These are phyloP conservation scores for Zingel zingel DNA, from an alignment of 2,113 vertebrate genomes.

Conservation along the genomic window DNA sequence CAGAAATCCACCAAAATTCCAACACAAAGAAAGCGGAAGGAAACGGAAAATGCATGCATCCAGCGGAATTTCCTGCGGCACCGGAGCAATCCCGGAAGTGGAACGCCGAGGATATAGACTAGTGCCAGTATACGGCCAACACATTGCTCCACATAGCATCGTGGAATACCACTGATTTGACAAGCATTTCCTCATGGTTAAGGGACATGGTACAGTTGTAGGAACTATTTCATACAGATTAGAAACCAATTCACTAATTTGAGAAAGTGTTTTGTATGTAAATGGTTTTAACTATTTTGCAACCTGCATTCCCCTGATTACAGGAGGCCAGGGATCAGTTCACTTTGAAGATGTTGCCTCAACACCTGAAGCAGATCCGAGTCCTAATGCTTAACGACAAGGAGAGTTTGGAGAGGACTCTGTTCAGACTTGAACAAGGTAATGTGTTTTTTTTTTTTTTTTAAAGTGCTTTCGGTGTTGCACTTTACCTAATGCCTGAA, in stretches of 20 bases:
- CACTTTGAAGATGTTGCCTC: constrained; percentile 66
- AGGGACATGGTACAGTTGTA: not conserved
- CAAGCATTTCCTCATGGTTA: not conserved
- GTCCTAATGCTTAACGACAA: constrained; percentile 75
- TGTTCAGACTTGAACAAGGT: constrained; percentile 81
- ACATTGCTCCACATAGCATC: not conserved
- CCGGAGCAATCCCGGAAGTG: too few species aligned
- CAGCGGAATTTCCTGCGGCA: too few species aligned
- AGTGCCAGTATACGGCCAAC: not conserved
- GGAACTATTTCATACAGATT: not conserved
- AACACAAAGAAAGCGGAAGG: too few species aligned
- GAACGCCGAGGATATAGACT: too few species aligned
- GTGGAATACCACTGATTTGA: not conserved
- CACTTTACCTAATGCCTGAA: not conserved
- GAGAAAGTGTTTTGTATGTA: not conserved
- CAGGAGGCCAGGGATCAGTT: constrained; percentile 49
- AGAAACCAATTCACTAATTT: not conserved
- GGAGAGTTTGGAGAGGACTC: constrained; percentile 68
- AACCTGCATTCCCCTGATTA: not conserved
- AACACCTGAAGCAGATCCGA: constrained; percentile 79
- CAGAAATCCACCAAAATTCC: too few species aligned
- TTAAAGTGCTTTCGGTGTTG: not conserved
- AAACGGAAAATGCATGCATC: too few species aligned
- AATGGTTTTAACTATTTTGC: not conserved
- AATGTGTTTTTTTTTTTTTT: not conserved